Conservation (phyloP, 2,888 invertebrate species). For the Drosophila dives region DNA sequence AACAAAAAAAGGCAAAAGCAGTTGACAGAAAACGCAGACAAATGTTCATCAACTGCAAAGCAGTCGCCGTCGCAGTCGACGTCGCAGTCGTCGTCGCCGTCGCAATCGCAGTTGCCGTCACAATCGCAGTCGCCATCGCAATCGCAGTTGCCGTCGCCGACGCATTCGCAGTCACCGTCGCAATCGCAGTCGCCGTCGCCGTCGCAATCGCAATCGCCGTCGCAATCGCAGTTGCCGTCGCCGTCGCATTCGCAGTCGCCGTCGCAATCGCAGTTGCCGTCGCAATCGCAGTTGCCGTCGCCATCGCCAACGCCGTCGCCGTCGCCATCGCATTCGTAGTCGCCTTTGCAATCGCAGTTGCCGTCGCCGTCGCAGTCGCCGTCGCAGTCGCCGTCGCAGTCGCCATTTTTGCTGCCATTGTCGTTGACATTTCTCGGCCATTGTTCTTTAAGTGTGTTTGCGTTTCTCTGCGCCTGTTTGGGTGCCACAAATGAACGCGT, state of each 20-base stretch:
- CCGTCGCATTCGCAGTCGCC: constrained; percentile 12
- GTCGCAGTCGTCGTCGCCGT: background rate
- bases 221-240: constrained; percentile 22
- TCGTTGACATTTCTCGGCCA: constrained; percentile 35
- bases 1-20: constrained; percentile 22
- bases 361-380: constrained; percentile 14
- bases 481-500: constrained; percentile 71
- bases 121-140: constrained; percentile 17
- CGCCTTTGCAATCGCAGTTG: constrained; percentile 20
- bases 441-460: constrained; percentile 43
- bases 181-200: constrained; percentile 10
- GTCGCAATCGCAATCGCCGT: constrained; percentile 20
- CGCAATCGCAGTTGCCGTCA: constrained; percentile 4
- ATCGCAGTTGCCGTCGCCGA: constrained; percentile 15
- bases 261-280: background rate
- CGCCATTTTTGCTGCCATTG: constrained; percentile 45
- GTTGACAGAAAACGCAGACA: constrained; percentile 24
- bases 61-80: background rate
- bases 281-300: background rate
- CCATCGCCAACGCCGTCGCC: constrained; percentile 1
- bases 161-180: constrained; percentile 18
- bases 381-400: constrained; percentile 9
- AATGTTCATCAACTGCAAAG: constrained; percentile 48
- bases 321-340: constrained; percentile 9
- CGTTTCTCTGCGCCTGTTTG: constrained; percentile 1